Conservation (phyloP, 1,140 invertebrate species). For the Meloidogyne exigua region DNA sequence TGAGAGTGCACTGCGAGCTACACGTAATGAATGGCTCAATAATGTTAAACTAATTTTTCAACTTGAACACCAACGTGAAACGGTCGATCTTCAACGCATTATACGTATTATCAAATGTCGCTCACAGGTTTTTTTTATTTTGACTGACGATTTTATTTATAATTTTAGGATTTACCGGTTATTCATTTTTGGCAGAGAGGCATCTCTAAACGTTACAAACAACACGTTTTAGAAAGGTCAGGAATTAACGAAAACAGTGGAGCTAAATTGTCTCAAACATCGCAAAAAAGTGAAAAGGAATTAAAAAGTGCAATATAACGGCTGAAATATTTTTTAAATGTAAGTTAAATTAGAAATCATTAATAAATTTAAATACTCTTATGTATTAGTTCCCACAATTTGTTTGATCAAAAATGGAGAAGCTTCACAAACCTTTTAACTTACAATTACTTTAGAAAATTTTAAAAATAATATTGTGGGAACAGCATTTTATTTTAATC, state of each 20-base stretch:
- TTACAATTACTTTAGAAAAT: too few species aligned
- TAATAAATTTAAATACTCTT: too few species aligned
- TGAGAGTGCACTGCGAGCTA: constrained; percentile 29
- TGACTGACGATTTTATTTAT: not conserved
- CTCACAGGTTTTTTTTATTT: constrained; percentile 32
- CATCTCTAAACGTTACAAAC: constrained; percentile 38
- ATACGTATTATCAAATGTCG: constrained; percentile 37
- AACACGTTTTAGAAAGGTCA: constrained; percentile 42
- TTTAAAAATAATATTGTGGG: too few species aligned
- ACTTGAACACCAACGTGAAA: constrained; percentile 32
- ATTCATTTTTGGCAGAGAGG: constrained; percentile 43
- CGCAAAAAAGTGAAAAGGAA: not conserved
- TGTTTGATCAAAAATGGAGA: too few species aligned
- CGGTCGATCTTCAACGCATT: constrained; percentile 35
- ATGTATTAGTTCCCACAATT: too few species aligned
- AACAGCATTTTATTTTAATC: too few species aligned
- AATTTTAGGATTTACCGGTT: constrained; percentile 41
- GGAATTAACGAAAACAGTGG: not conserved
- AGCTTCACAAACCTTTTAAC: too few species aligned
- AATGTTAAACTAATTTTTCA: constrained; percentile 47
- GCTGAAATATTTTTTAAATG: too few species aligned
- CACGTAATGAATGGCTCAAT: constrained; percentile 44
- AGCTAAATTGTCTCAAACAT: not conserved
- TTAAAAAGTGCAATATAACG: not conserved
- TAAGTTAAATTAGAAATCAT: too few species aligned